These are phyloP conservation scores for Dolichomitus sp. DNA, from an alignment of 2,888 invertebrate species.

Conservation along the genomic window DNA sequence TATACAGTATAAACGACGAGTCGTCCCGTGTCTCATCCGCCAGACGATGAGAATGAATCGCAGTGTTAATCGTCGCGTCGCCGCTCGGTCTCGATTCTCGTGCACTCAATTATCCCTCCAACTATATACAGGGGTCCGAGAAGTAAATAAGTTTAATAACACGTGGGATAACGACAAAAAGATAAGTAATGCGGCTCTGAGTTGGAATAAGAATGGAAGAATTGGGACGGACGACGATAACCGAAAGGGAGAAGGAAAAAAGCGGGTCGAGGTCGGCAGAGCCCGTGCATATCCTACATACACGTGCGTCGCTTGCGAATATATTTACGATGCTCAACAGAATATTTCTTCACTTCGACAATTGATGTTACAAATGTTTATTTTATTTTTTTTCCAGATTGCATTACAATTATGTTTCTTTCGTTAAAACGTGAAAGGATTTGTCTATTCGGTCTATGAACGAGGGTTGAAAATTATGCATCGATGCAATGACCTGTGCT, in stretches of 20 bases:
- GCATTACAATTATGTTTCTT: neutral
- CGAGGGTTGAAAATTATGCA: neutral
- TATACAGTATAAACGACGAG: neutral
- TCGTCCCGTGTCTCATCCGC: constrained; percentile 4
- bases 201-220: constrained; percentile 45
- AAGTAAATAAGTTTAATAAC: constrained; percentile 22
- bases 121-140: constrained; percentile 12
- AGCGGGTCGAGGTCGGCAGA: constrained; percentile 78
- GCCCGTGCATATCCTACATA: constrained; percentile 6
- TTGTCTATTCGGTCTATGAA: neutral
- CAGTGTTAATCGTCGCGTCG: constrained; percentile 28
- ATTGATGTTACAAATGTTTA: neutral
- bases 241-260: constrained; percentile 51
- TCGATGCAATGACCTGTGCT: neutral
- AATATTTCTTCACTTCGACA: neutral
- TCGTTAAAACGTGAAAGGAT: neutral
- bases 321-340: neutral
- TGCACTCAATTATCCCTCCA: constrained; percentile 45
- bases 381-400: neutral
- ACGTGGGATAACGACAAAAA: constrained; percentile 23
- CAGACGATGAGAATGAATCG: constrained; percentile 42
- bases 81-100: constrained; percentile 44
- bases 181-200: constrained; percentile 4
- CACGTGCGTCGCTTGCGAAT: neutral
- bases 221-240: constrained; percentile 31